Conservation (phyloP, 2,113 vertebrate species). For the Neolamprologus sp. region DNA sequence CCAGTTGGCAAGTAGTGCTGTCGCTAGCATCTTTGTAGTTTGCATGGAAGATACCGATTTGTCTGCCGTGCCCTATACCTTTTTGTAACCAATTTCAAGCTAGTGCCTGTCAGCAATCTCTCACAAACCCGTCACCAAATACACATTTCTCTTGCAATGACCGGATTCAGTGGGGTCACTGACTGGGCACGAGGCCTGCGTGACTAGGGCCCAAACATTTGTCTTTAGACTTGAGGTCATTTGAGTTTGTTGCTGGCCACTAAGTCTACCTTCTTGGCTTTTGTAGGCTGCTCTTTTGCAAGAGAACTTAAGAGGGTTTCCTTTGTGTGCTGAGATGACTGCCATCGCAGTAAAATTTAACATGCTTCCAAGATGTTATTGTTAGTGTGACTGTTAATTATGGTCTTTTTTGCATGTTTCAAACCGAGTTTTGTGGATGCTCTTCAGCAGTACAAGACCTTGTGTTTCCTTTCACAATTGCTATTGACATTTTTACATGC, state of each 20-base stretch:
- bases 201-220: not conserved
- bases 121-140: not conserved
- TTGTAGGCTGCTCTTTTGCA: not conserved
- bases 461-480: not conserved
- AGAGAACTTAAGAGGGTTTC: not conserved
- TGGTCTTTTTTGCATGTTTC: not conserved
- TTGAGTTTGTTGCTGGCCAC: not conserved
- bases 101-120: not conserved
- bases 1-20: not conserved
- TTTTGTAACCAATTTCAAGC: not conserved
- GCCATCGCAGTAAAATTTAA: not conserved
- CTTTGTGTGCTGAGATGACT: not conserved
- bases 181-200: not conserved
- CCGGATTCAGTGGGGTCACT: not conserved
- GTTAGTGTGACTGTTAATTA: not conserved
- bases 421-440: not conserved
- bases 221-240: not conserved
- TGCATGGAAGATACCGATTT: not conserved
- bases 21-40: not conserved
- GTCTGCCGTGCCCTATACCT: not conserved
- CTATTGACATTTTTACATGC: constrained; percentile 7
- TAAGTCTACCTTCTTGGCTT: not conserved
- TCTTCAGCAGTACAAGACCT: not conserved
- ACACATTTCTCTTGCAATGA: not conserved
- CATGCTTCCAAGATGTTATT: not conserved